These are phyloP conservation scores for Rutilus rutilus DNA, from an alignment of 2,113 vertebrate species.

Conservation along the genomic window DNA sequence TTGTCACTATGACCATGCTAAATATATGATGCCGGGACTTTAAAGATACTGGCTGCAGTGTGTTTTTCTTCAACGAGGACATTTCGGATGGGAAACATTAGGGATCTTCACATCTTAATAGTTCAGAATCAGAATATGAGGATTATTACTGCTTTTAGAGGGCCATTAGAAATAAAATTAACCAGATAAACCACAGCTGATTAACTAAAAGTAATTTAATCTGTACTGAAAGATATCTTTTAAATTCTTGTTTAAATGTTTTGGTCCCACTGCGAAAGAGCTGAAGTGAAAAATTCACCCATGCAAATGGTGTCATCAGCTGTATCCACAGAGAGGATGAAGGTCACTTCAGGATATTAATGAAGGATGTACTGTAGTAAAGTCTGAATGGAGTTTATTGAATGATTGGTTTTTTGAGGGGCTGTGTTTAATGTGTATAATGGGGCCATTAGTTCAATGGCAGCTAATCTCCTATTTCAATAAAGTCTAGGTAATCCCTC, in stretches of 20 bases:
- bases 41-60: background rate
- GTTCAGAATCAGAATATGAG: no score
- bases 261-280: background rate
- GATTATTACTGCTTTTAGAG: no score
- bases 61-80: background rate
- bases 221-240: background rate
- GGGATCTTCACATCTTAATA: background rate
- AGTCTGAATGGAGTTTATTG: conserved; percentile 21
- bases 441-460: conserved; percentile 24
- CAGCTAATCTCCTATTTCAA: conserved; percentile 2
- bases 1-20: conserved; percentile 19
- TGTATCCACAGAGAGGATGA: background rate
- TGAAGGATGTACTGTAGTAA: background rate
- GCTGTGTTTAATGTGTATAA: conserved; percentile 12
- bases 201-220: no score
- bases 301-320: background rate
- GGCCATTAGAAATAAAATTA: no score
- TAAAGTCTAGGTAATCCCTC: conserved; percentile 9
- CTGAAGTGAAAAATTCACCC: background rate
- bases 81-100: background rate
- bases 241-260: background rate
- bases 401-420: background rate
- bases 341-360: conserved; percentile 16
- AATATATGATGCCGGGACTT: conserved; percentile 21
- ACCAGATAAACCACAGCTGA: no score